These are phyloP conservation scores for Cecidostiba fungosa DNA, from an alignment of 2,888 invertebrate species.

Conservation along the genomic window DNA sequence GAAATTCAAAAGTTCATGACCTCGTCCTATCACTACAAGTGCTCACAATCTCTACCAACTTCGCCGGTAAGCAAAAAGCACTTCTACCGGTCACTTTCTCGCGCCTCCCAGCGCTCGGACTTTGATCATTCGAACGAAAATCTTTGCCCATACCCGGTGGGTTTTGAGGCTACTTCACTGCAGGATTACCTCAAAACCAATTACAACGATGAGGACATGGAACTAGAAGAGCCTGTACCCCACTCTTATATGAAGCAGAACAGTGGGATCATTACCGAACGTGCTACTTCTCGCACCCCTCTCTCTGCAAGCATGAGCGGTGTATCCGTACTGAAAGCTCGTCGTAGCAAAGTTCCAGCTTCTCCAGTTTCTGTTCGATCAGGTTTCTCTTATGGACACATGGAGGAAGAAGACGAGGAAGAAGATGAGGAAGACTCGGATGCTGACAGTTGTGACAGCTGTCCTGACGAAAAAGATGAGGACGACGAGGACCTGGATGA, in stretches of 20 bases:
- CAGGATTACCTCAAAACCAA: constrained; percentile 72
- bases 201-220: constrained; percentile 77
- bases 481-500: constrained; percentile 62
- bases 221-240: constrained; percentile 74
- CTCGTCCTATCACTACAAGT: constrained; percentile 71
- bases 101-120: constrained; percentile 72
- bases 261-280: constrained; percentile 57
- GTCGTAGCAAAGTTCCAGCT: constrained; percentile 79
- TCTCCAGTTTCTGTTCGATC: constrained; percentile 73
- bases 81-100: constrained; percentile 66
- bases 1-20: constrained; percentile 53
- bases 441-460: constrained; percentile 71
- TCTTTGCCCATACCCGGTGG: constrained; percentile 72
- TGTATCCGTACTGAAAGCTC: constrained; percentile 73
- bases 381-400: constrained; percentile 64
- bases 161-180: constrained; percentile 71
- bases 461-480: constrained; percentile 63
- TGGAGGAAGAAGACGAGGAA: constrained; percentile 65
- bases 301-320: constrained; percentile 73
- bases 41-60: constrained; percentile 71
- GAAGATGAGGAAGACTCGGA: constrained; percentile 67
- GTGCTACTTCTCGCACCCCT: constrained; percentile 72
- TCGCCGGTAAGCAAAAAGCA: constrained; percentile 72
- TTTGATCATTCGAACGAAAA: constrained; percentile 74
- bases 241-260: constrained; percentile 70